Evolutionary conservation across 2,797 vertebrate genomes (phyloP), one percentile per base, ranked within the genome.

Genomic region (Pteronotus mesoamericanus): DNA sequence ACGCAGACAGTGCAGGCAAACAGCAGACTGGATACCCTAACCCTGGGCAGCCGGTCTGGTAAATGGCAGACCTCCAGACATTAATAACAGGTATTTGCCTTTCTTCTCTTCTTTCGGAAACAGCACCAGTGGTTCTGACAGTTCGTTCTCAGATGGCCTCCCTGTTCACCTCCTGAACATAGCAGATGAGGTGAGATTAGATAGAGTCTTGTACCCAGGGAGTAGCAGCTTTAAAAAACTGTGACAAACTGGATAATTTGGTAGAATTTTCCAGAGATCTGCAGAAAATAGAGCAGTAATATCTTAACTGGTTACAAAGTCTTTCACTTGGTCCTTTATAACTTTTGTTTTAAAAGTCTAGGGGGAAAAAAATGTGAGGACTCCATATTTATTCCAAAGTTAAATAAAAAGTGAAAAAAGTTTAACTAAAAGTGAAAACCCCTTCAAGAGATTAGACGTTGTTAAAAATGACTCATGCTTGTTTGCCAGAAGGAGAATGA

Each of bases 81-180:
- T 26, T 22, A 69, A 16, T 92, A 32, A 90, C 19, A 4, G 12
- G 15, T 46, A 8, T 77, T 68, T 88, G 72, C 1, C 39, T 75
- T 85, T 78, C 69, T 69, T 74, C 97, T 89, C 84, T 69, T 44
- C 69, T 74, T 89, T 92, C 75, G 75, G 66, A 51, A 84, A 42
- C 98, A 99, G 99, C 98, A 99, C 99, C 95, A 99, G 99, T 39
- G 99, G 99, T 68, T 99, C 99, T 0, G 98, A 99, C 96, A 99
- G 99, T 93, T 99, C 99, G 0, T 98, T 99, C 96, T 99, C 99
- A 0, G 99, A 99, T 0, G 99, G 98, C 44, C 98, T 98, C 9
- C 99, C 99, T 7, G 97, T 97, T 95, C 99, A 98, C 96, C 98
- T 99, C 85, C 83, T 98, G 86, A 96, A 97, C 84, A 87, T 97